Evolutionary conservation across 2,797 vertebrate genomes (phyloP).

Genomic region (Malurus splendens): DNA sequence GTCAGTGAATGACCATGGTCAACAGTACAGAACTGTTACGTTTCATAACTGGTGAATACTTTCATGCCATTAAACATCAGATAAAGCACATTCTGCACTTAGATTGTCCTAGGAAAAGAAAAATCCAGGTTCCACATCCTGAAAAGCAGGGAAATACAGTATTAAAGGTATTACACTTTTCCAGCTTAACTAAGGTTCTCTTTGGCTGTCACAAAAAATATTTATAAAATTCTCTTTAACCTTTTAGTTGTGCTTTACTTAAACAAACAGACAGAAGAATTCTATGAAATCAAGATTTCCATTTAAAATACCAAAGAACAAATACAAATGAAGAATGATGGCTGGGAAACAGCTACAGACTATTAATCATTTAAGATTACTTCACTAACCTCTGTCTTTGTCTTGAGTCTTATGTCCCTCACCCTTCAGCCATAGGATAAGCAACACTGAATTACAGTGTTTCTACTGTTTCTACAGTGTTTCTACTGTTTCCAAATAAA

Average conservation of each 20-base stretch:
- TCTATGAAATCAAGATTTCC: not conserved
- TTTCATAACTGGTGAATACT: not conserved
- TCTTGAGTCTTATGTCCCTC: not conserved
- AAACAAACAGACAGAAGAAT: not conserved
- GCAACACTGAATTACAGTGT: not conserved
- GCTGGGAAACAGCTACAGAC: not conserved
- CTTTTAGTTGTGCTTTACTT: not conserved
- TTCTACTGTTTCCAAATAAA: not conserved
- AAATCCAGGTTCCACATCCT: not conserved
- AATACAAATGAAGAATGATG: not conserved
- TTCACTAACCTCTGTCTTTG: not conserved
- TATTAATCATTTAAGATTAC: not conserved
- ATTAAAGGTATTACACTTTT: not conserved
- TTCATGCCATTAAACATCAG: not conserved
- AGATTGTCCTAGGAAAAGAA: slow-evolving; percentile 3
- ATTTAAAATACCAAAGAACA: not conserved
- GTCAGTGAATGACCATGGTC: not conserved
- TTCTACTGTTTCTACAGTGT: not conserved
- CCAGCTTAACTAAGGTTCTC: not conserved
- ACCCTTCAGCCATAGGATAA: not conserved
- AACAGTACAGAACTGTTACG: not conserved
- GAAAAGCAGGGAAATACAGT: not conserved
- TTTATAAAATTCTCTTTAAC: not conserved
- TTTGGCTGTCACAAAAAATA: not conserved
- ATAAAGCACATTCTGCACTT: not conserved